These are phyloP conservation scores for Chaetodon trifascialis DNA, from an alignment of 2,113 vertebrate species.

Conservation along the genomic window DNA sequence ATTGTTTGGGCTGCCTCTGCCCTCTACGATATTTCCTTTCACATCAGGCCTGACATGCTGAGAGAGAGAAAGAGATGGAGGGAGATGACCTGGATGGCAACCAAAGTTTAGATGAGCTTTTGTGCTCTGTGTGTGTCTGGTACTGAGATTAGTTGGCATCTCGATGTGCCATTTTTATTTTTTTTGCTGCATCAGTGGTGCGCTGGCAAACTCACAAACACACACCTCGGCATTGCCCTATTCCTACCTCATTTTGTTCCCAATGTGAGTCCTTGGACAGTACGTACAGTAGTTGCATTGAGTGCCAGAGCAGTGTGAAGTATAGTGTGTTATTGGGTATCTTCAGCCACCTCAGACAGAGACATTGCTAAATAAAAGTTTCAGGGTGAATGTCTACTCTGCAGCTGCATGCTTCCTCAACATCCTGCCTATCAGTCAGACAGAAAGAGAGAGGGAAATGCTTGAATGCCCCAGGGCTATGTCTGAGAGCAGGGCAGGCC, in stretches of 20 bases:
- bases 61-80: conserved; percentile 40
- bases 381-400: conserved; percentile 35
- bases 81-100: conserved; percentile 60
- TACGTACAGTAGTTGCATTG: conserved; percentile 29
- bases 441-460: conserved; percentile 24
- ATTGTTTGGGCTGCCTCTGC: conserved; percentile 78
- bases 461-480: conserved; percentile 62
- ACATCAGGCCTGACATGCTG: conserved; percentile 56
- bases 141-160: conserved; percentile 63
- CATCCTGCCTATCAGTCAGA: conserved; percentile 44
- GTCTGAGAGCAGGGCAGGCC: conserved; percentile 61
- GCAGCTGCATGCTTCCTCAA: conserved; percentile 42
- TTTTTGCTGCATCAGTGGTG: conserved; percentile 3
- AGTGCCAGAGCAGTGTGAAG: conserved; percentile 35
- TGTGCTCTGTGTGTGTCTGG: conserved; percentile 34
- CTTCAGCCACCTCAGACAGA: conserved; percentile 16
- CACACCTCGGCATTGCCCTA: conserved; percentile 4
- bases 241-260: conserved; percentile 33
- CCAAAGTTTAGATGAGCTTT: conserved; percentile 66
- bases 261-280: conserved; percentile 29
- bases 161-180: conserved; percentile 31
- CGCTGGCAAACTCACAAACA: conserved; percentile 5
- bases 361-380: conserved; percentile 34
- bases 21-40: conserved; percentile 65
- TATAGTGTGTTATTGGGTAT: conserved; percentile 27